Conservation (phyloP, 2,797 vertebrate genomes). For the Hyperoplus lanceolatus region DNA sequence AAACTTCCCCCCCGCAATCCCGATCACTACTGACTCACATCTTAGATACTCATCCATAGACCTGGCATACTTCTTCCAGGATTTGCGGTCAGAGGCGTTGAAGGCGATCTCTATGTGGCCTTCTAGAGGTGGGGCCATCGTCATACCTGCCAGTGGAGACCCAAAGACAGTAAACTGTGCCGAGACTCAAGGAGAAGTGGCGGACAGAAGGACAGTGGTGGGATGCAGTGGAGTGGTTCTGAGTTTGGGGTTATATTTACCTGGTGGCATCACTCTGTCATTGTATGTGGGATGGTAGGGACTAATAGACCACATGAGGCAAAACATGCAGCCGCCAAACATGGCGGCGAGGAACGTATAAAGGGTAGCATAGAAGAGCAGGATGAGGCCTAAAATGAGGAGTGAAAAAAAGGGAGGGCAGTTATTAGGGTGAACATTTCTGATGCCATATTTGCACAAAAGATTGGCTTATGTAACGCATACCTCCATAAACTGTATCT, state of each 20-base stretch:
- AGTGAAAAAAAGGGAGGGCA: constrained; percentile 3
- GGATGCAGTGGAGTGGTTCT: background rate
- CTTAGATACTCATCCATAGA: constrained; percentile 91
- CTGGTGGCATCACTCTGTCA: constrained; percentile 95
- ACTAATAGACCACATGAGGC: constrained; percentile 94
- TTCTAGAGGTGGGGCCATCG: constrained; percentile 91
- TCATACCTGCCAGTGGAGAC: constrained; percentile 92
- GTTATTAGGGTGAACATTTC: constrained; percentile 11
- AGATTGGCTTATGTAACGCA: constrained; percentile 38
- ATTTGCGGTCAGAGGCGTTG: constrained; percentile 89
- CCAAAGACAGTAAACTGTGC: constrained; percentile 83
- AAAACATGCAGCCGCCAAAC: constrained; percentile 94
- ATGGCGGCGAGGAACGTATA: constrained; percentile 95
- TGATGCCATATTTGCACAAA: constrained; percentile 15
- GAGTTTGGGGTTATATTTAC: constrained; percentile 80
- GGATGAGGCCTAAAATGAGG: constrained; percentile 89
- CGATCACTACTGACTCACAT: constrained; percentile 84
- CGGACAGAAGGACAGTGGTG: constrained; percentile 45
- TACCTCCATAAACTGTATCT: constrained; percentile 6
- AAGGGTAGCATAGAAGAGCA: constrained; percentile 94
- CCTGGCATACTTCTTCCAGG: constrained; percentile 92
- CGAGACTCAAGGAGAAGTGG: constrained; percentile 56
- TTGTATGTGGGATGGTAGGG: constrained; percentile 93
- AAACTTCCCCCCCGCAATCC: background rate
- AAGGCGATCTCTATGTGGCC: constrained; percentile 90